Evolutionary conservation across 2,888 invertebrate genomes (phyloP).

Genomic region (Mythimna loreyi): DNA sequence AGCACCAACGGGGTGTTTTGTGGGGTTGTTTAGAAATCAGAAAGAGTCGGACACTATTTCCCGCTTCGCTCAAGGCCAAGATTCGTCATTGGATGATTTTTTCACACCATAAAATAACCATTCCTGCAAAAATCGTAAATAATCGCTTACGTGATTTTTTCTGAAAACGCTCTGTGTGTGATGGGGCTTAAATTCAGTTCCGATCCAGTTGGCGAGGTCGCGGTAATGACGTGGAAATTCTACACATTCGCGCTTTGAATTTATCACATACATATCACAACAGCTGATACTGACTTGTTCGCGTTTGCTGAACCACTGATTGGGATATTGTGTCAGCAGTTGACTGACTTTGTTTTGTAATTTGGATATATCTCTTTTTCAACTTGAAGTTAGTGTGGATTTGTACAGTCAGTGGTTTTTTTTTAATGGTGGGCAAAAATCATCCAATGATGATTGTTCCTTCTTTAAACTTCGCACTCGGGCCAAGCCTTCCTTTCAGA

Average conservation of each 20-base stretch:
- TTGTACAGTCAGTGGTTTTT: background rate
- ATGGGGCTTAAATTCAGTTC: slow-evolving; percentile 1
- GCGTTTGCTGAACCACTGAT: slow-evolving; percentile 19
- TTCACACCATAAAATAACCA: no score
- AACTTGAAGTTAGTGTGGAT: background rate
- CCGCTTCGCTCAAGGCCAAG: no score
- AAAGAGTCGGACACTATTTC: no score
- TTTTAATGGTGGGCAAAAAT: no score
- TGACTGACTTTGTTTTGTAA: slow-evolving; percentile 8
- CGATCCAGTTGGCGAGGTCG: slow-evolving; percentile 33
- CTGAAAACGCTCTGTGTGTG: background rate
- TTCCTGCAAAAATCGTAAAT: no score
- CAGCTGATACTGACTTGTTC: slow-evolving; percentile 60
- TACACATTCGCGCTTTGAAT: slow-evolving; percentile 61
- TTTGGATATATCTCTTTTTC: background rate
- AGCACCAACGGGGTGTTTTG: no score
- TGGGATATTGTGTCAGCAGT: slow-evolving; percentile 34
- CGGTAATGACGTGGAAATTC: slow-evolving; percentile 63
- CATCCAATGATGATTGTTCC: no score
- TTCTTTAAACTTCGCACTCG: no score
- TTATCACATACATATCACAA: slow-evolving; percentile 65
- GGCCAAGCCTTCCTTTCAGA: no score
- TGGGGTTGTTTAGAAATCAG: no score
- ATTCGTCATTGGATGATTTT: no score
- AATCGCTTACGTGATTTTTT: no score